Percentiles rank a stretch among this genome's conserved stretches.
Evolutionary conservation across 2,113 vertebrate genomes (phyloP).

Genomic region (Colinus virginianus): DNA sequence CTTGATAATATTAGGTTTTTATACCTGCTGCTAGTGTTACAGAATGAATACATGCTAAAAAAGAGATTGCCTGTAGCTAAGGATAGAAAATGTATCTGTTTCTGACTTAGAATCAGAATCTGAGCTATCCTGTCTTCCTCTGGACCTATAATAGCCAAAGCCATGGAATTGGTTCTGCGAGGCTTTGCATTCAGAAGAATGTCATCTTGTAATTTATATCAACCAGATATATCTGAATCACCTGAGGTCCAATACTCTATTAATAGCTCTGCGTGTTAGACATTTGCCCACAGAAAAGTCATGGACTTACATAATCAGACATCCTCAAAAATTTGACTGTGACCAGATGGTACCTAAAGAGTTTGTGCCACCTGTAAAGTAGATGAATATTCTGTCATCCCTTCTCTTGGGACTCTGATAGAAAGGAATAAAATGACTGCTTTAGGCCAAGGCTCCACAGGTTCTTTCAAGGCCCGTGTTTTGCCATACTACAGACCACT

Average conservation of each 20-base stretch:
- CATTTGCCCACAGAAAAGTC: background rate
- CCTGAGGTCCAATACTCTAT: background rate
- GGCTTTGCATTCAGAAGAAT: background rate
- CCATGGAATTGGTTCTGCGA: background rate
- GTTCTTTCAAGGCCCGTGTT: background rate
- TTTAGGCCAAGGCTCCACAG: background rate
- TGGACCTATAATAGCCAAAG: background rate
- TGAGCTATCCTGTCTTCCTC: background rate
- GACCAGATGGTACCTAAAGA: constrained; percentile 26
- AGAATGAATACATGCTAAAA: background rate
- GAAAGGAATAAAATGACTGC: background rate
- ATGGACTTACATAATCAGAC: background rate
- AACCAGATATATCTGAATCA: background rate
- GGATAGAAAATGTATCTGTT: background rate
- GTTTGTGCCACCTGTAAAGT: background rate
- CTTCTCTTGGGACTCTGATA: background rate
- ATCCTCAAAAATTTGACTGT: background rate
- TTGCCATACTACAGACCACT: background rate
- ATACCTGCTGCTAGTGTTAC: background rate
- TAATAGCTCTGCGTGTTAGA: background rate
- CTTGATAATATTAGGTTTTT: background rate
- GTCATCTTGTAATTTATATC: background rate
- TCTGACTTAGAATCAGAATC: background rate
- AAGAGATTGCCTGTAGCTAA: background rate
- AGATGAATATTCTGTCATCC: background rate